Base-by-base conservation (phyloP, 2,113 vertebrate genomes). In the Suricata suricatta region DNA sequence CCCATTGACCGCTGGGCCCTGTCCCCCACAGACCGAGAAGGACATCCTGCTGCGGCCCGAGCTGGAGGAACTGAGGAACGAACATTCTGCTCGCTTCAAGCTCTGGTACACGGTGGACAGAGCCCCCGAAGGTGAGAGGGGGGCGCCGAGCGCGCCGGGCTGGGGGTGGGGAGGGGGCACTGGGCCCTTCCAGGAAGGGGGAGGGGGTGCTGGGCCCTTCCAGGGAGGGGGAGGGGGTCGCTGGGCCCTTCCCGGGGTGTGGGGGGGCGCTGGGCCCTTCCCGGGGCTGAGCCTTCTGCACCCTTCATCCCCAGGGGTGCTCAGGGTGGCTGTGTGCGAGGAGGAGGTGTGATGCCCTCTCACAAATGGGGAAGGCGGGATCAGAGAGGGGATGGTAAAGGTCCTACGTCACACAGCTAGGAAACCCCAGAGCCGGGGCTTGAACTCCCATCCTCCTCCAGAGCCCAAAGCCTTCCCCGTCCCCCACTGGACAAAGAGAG, bases 31-130 rank as follows among this genome's bases (percentile, higher is more conserved):
- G 99, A 99, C 99, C 0, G 99, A 99, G 98, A 99, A 99, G 97
- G 99, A 99, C 96, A 99, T 99, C 96, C 98, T 99, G 97, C 95
- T 99, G 47, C 99, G 99, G 1, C 96, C 99, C 0, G 99, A 99
- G 98, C 98, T 99, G 94, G 99, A 99, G 57, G 99, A 99, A 66
- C 98, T 99, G 82, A 98, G 98, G 97, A 99, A 97, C 1, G 98
- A 99, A 68, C 89, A 99, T 86, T 98, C 99, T 0, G 16, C 96
- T 0, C 99, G 99, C 27, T 99, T 99, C 91, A 99, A 99, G 97
- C 99, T 99, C 93, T 99, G 99, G 99, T 99, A 99, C 98, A 99
- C 99, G 0, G 44, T 99, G 92, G 99, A 99, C 98, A 99, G 52
- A 29, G 99, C 99, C 0, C 99, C 99, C 3, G 99, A 99, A 7